Percentiles rank a stretch among this genome's conserved stretches.
Evolutionary conservation across 2,888 invertebrate genomes (phyloP).

Genomic region (Biston betularia): DNA sequence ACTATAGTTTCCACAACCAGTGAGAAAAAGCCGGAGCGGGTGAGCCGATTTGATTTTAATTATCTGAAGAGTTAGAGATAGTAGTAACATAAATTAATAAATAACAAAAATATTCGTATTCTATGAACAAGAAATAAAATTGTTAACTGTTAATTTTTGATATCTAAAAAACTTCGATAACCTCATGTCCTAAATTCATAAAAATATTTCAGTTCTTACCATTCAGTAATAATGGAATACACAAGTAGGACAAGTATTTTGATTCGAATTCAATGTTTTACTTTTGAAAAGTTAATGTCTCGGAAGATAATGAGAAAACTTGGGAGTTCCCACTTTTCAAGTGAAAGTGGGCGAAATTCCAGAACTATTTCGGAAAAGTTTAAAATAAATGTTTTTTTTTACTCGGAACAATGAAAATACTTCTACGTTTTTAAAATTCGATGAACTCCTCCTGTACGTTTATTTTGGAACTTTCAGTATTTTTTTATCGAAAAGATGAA

Average conservation of each 20-base stretch:
- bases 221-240: neutral
- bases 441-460: neutral
- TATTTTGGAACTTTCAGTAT: neutral
- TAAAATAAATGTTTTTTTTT: conserved; percentile 11
- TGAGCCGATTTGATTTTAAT: no score
- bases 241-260: conserved; percentile 20
- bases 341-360: conserved; percentile 11
- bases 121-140: no score
- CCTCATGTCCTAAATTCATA: neutral
- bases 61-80: no score
- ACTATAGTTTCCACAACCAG: no score
- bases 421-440: neutral
- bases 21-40: no score
- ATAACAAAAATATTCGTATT: no score
- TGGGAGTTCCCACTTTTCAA: conserved; percentile 20
- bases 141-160: no score
- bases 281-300: conserved; percentile 24
- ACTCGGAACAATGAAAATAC: neutral
- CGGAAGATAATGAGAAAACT: conserved; percentile 32
- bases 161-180: no score
- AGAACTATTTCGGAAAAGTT: conserved; percentile 17
- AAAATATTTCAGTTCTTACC: neutral
- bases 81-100: no score
- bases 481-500: neutral
- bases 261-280: conserved; percentile 23